Base-by-base conservation (phyloP, 2,888 invertebrate genomes). In the Apomyelois bistriatella region DNA sequence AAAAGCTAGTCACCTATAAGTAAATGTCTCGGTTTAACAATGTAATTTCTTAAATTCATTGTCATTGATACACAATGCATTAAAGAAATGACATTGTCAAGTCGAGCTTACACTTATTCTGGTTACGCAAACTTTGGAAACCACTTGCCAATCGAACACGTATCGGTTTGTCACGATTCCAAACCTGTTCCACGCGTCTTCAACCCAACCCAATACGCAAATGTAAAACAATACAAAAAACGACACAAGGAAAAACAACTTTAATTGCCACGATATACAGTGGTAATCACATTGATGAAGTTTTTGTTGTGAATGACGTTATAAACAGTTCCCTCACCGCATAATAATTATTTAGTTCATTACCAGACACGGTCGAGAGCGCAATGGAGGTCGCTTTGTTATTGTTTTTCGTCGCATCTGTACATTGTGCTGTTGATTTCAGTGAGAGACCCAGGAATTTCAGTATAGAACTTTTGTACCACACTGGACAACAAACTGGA, bases 401-500 rank as follows among this genome's bases (percentile, higher is more conserved):
- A 36, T 58, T 81, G 48, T 61, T 84, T 36, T 66, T 79, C 56
- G 61, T 76, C 58, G 67, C 77, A 52, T 58, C 72, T 56, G 82
- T 82, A 70, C 73, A 75, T 54, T 77, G 81, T 64, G 72, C 71
- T 7, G 57, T 76, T 9, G 83, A 88, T 8, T 89, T 88, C 58
- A 82, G 76, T 68, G 83, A 79, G 15, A 66, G 86, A 56, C 79
- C 86, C 9, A 74, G 87, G 48, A 89, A 88, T 56, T 89, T 89
- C 56, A 89, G 89, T 56, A 74, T 89, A 8, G 88, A 86, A 60
- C 58, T 90, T 0, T 59, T 90, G n/a, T 76, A 89, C 58, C 72
- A 79, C 38, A 87, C 89, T 1, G 85, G 83, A 15, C 58, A 67
- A 12, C 79, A 85, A 58, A 81, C 81, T 0, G 69, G 74, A 1